Evolutionary conservation across 2,888 invertebrate genomes (phyloP).

Genomic region (Heliothis peltigera): DNA sequence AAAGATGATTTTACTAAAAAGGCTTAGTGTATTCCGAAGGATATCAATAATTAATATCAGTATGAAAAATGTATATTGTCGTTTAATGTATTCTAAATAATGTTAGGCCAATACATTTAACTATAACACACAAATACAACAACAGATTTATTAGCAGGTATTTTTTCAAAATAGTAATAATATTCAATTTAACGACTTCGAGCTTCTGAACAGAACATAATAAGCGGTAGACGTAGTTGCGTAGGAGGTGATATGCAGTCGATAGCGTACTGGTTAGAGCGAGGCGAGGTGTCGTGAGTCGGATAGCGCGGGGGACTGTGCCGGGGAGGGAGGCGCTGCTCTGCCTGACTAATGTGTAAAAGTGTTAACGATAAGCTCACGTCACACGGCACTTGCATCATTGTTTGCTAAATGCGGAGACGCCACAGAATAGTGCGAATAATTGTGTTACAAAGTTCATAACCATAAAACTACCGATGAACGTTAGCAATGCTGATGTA

Average conservation of each 20-base stretch:
- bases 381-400: slow-evolving; percentile 38
- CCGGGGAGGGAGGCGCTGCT: slow-evolving; percentile 28
- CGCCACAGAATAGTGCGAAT: slow-evolving; percentile 26
- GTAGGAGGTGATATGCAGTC: slow-evolving; percentile 76
- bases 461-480: slow-evolving; percentile 1
- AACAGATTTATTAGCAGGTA: slow-evolving; percentile 47
- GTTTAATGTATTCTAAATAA: slow-evolving; percentile 50
- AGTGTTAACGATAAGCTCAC: slow-evolving; percentile 47
- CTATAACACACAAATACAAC: slow-evolving; percentile 59
- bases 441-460: slow-evolving; percentile 6
- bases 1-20: slow-evolving; percentile 47
- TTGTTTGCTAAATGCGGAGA: slow-evolving; percentile 28
- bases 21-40: slow-evolving; percentile 46
- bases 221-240: slow-evolving; percentile 68
- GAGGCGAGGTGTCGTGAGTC: slow-evolving; percentile 66
- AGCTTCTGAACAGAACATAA: slow-evolving; percentile 71
- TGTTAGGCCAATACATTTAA: slow-evolving; percentile 60
- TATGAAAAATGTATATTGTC: slow-evolving; percentile 59
- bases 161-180: slow-evolving; percentile 35
- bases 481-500: slow-evolving; percentile 24
- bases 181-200: slow-evolving; percentile 57
- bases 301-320: slow-evolving; percentile 16
- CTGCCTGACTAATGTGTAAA: slow-evolving; percentile 38
- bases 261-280: slow-evolving; percentile 76
- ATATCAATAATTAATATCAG: slow-evolving; percentile 57